Base-by-base conservation (phyloP, 2,113 vertebrate genomes). In the Cricetomys ansorgei region DNA sequence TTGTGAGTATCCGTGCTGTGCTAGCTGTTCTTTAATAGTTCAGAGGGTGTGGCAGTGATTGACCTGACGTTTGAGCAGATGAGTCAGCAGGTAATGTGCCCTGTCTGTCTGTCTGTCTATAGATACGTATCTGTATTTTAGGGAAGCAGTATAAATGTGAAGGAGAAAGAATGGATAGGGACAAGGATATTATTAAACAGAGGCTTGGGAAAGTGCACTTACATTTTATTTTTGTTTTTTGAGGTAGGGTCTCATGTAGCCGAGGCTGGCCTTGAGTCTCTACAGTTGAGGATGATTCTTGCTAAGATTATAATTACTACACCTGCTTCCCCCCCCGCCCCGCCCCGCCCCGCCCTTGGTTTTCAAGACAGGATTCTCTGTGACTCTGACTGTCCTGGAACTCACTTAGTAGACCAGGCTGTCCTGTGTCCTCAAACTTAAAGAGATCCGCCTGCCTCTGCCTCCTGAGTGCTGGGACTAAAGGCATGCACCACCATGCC, bases 1-100 rank as follows among this genome's bases (percentile, higher is more conserved):
- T 93, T 89, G 95, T 93, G 75, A 95, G 43, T 91, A 48, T 79
- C 91, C 79, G 0, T 70, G 95, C 57, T 81, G 29, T 96, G 57
- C 21, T 31, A 96, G 40, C 9, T 13, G 85, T n/a, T 84, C 59
- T 87, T 88, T 89, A 19, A 94, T n/a, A 92, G 27, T 87, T 0
- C 59, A 79, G 62, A 13, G 40, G 77, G 83, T 87, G 73, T n/a
- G n/a, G n/a, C 3, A 92, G 64, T 93, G 48, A 83, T 81, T 40
- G 65, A 85, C 6, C 27, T 95, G 62, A 67, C 34, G 50, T 94
- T 95, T 91, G 80, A 95, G 21, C 88, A 29, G 17, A 31, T 84
- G 17, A 81, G 1, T 77, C 76, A 89, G 37, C 8, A 79, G 62
- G 83, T 96, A 90, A 48, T 9, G 79, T 72, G 91, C 27, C 64